Evolutionary conservation across 1,140 invertebrate genomes (phyloP).

Genomic region (Papilio machaon): DNA sequence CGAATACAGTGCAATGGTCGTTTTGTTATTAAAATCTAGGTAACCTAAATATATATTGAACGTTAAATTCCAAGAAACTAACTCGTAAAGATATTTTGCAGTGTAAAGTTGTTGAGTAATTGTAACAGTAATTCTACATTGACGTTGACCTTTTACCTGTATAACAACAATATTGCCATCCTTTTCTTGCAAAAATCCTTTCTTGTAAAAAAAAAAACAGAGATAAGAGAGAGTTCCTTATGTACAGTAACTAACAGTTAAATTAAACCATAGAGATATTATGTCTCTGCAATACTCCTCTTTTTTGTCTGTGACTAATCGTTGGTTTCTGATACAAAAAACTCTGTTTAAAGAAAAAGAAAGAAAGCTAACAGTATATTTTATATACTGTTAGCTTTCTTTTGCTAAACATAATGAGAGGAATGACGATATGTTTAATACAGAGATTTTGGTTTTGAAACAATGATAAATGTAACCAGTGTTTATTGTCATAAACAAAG

Average conservation of each 20-base stretch:
- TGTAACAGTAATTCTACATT: not conserved
- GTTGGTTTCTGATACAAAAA: no score
- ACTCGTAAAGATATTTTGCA: not conserved
- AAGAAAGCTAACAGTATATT: no score
- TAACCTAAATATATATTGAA: not conserved
- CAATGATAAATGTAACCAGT: not conserved
- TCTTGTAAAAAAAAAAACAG: no score
- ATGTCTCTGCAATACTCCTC: not conserved
- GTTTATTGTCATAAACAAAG: constrained; percentile 13
- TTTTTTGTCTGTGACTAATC: not conserved
- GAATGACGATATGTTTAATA: no score
- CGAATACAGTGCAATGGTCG: not conserved
- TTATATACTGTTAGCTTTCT: no score
- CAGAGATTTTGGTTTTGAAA: no score
- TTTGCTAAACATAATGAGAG: no score
- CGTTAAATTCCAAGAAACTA: not conserved
- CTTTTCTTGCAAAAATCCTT: not conserved
- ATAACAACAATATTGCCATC: not conserved
- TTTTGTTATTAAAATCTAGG: constrained; percentile 8
- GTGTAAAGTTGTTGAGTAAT: not conserved
- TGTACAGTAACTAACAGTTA: not conserved
- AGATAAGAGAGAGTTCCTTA: no score
- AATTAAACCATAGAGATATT: not conserved
- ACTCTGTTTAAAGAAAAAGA: no score
- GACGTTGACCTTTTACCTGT: no score